phyloP scores from a whole-genome alignment of 2,113 vertebrate genomes.

The Poeciliopsis prolifica region DNA sequence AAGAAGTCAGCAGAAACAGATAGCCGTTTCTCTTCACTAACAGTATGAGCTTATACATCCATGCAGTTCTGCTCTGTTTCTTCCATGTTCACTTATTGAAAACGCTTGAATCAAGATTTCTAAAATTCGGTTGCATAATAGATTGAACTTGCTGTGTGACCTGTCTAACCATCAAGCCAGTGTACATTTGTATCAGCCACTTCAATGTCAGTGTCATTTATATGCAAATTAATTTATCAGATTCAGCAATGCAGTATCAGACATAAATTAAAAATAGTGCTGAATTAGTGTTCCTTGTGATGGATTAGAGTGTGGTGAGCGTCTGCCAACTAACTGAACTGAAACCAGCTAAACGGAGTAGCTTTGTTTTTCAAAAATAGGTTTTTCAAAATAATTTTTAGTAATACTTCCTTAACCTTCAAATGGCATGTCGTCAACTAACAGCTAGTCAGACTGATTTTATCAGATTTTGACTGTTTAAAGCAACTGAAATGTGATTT shows the following conservation, averaged over 20 bases:
- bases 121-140: neutral
- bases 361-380: neutral
- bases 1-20: conserved; percentile 10
- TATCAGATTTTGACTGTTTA: neutral
- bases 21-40: neutral
- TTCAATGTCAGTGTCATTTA: conserved; percentile 18
- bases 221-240: conserved; percentile 18
- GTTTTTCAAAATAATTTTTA: neutral
- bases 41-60: conserved; percentile 1
- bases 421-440: neutral
- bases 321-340: neutral
- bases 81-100: neutral
- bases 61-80: neutral
- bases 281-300: conserved; percentile 20
- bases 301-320: conserved; percentile 6
- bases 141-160: neutral
- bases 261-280: conserved; percentile 21
- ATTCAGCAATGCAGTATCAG: conserved; percentile 9
- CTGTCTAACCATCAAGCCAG: neutral
- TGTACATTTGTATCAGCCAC: conserved; percentile 3
- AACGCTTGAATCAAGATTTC: neutral
- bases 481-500: no score
- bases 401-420: neutral
- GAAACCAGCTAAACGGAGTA: neutral
- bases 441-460: neutral